phyloP scores from a whole-genome alignment of 2,797 vertebrate genomes.

The Botia kubotai region DNA sequence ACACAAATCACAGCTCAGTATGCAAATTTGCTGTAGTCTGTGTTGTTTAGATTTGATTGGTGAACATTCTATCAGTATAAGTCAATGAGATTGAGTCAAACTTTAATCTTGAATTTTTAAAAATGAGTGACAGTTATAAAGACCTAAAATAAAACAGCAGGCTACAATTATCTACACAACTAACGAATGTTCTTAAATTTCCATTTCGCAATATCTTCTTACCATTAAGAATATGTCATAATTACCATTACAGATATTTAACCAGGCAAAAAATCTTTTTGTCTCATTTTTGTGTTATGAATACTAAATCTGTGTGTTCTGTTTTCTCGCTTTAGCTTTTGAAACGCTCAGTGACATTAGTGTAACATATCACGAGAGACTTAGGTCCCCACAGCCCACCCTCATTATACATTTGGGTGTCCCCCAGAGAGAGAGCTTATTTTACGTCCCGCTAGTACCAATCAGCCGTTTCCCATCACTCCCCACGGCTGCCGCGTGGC shows the following conservation, averaged over 20 bases:
- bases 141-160: not conserved
- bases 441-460: conserved; percentile 75
- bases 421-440: conserved; percentile 67
- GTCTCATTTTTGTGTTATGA: not conserved
- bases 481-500: conserved; percentile 67
- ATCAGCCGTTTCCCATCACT: conserved; percentile 69
- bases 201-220: not conserved
- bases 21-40: too few species aligned
- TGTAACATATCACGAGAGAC: conserved; percentile 76
- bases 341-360: conserved; percentile 74
- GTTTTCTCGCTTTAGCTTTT: too few species aligned
- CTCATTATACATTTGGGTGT: conserved; percentile 60
- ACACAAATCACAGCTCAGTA: too few species aligned
- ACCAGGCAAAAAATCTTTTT: not conserved
- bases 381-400: conserved; percentile 70
- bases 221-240: too few species aligned
- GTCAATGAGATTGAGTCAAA: too few species aligned
- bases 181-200: not conserved
- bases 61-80: too few species aligned
- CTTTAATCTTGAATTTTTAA: too few species aligned
- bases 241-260: not conserved
- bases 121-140: too few species aligned
- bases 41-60: too few species aligned
- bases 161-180: not conserved
- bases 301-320: too few species aligned